Conservation (phyloP, 2,888 invertebrate species). For the Tanytarsus gracilentus region DNA sequence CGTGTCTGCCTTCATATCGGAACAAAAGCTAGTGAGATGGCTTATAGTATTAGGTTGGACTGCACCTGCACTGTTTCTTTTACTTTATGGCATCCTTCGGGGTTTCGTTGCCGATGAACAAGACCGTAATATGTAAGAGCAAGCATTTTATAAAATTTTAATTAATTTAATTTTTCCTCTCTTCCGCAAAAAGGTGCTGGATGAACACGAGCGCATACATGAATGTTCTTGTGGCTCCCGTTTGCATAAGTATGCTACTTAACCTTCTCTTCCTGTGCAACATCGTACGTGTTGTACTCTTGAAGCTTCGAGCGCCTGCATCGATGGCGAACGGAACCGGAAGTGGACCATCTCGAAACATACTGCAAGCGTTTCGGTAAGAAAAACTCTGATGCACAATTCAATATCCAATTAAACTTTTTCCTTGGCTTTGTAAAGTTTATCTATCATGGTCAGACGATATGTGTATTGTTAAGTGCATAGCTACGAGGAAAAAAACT, state of each 20-base stretch:
- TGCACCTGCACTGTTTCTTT: conserved; percentile 58
- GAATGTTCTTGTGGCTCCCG: conserved; percentile 66
- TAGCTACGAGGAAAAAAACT: neutral
- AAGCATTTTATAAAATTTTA: neutral
- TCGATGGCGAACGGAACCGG: conserved; percentile 48
- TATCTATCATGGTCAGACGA: neutral
- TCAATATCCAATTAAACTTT: neutral
- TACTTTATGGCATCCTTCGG: conserved; percentile 59
- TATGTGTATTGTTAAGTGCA: neutral
- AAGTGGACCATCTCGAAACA: conserved; percentile 58
- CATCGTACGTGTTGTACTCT: conserved; percentile 76
- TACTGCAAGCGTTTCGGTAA: conserved; percentile 65
- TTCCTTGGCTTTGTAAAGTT: neutral
- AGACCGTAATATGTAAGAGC: conserved; percentile 49
- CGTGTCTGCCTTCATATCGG: conserved; percentile 83
- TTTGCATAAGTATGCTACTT: conserved; percentile 67
- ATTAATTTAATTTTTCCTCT: neutral
- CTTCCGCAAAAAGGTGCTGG: conserved; percentile 56
- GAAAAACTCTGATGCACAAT: conserved; percentile 29
- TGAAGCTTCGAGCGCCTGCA: conserved; percentile 63
- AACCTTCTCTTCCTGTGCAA: conserved; percentile 81
- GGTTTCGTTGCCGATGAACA: conserved; percentile 45
- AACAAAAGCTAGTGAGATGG: conserved; percentile 72
- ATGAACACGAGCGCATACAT: conserved; percentile 62
- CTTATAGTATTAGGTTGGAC: conserved; percentile 81